Evolutionary conservation across 1,140 invertebrate genomes (phyloP).

Genomic region (Pseudomyrmex gracilis): DNA sequence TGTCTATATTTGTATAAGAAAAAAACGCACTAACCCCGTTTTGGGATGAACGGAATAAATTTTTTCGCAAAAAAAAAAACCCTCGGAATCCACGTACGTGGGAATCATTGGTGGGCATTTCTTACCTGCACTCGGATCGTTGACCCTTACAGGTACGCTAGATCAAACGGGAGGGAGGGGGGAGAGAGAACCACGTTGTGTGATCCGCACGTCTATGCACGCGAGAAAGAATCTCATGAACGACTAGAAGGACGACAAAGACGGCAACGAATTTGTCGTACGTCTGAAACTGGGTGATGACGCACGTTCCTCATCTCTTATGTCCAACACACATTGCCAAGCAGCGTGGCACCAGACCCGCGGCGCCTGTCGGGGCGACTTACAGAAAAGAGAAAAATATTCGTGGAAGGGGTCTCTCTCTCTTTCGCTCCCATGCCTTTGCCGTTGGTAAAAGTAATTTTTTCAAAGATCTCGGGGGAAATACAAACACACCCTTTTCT

Average conservation of each 20-base stretch:
- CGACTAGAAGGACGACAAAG: neutral
- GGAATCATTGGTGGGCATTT: neutral
- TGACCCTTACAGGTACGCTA: neutral
- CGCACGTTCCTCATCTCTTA: slow-evolving; percentile 49
- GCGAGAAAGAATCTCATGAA: slow-evolving; percentile 1
- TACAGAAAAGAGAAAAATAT: neutral
- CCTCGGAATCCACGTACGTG: neutral
- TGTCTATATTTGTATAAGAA: too few relatives aligned
- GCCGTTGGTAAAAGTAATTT: too few relatives aligned
- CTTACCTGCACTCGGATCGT: slow-evolving; percentile 2
- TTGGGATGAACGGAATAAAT: neutral
- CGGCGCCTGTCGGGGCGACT: slow-evolving; percentile 2
- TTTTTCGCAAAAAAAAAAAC: neutral
- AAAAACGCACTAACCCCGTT: too few relatives aligned
- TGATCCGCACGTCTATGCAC: slow-evolving; percentile 11
- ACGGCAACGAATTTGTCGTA: neutral
- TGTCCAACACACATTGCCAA: slow-evolving; percentile 19
- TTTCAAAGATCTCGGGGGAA: too few relatives aligned
- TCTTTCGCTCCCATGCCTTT: neutral
- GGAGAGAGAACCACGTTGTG: slow-evolving; percentile 5
- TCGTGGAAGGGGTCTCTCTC: neutral
- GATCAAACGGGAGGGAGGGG: slow-evolving; percentile 1
- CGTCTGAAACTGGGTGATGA: slow-evolving; percentile 54
- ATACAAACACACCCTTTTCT: too few relatives aligned
- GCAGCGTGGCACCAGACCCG: slow-evolving; percentile 19